Evolutionary conservation across 2,113 vertebrate genomes (phyloP), one percentile per base, ranked within the genome.

Genomic region (Phyllostomus discolor): DNA sequence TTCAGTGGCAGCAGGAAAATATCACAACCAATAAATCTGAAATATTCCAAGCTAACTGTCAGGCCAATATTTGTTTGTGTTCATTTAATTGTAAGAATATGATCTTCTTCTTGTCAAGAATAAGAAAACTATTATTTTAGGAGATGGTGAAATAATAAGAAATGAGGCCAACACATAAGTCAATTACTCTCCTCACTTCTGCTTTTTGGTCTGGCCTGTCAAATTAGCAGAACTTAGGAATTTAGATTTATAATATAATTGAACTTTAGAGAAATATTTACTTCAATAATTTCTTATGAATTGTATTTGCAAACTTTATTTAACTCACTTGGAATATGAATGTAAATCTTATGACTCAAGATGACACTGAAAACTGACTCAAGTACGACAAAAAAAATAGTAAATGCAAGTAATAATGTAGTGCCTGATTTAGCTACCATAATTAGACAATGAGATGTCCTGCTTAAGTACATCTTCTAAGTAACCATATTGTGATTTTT

Each of bases 191-290:
- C 43, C 57, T 94, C 48, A 78, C 31, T 73, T 91, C 70, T 50
- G 17, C 20, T 48, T 46, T 89, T 90, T 81, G 48, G 43, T 24
- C 41, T 93, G 73, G 24, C 11, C 4, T 91, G 52, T 52, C 76
- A 92, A 83, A 76, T 92, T 57, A 50, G 8, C 91, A 95, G 67
- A 94, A 46, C 84, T 83, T 90, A 80, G 50, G 43, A 73, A 82
- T 80, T 88, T 64, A 80, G 57, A n/a, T 80, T 54, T 64, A 75
- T 57, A 52, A 75, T 48, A 28, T 59, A 81, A 81, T 57, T 70
- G 67, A 46, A 16, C 26, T 41, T 81, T 52, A 95, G 50, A 57
- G 19, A 94, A 90, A 43, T 64, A 81, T 69, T 85, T 73, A 80
- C 4, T 83, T 95, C 16, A 86, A 24, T 92, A 43, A 38, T 87